Evolutionary conservation across 2,888 invertebrate genomes (phyloP), one percentile per base, ranked within the genome.

Genomic region (Pollenia griseotomentosa): DNA sequence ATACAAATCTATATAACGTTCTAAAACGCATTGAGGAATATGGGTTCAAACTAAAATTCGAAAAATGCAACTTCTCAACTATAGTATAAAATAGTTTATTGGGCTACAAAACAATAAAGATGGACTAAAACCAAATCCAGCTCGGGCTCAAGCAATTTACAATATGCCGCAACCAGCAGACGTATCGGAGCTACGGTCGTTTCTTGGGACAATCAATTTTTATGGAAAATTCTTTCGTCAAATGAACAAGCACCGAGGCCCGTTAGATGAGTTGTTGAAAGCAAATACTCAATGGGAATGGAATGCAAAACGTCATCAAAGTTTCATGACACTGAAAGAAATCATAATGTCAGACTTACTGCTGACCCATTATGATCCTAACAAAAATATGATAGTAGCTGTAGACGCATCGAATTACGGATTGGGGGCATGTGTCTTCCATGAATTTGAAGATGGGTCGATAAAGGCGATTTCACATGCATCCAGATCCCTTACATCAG

Each of bases 381-480:
- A 19, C 19, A 19, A 19, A 19, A 19, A 19, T 19, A 19, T 19
- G 1, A 19, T 19, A 19, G 19, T 19, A 19, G 19, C 19, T 19
- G 19, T 2, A 19, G 19, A 19, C 19, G 19, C 19, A 19, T 19
- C 19, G 19, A 19, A 19, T 19, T 19, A 19, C 19, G 19, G 19
- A 19, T 1, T 19, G 19, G 19, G 19, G 19, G 19, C 19, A 19
- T 19, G 19, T 19, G 2, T 19, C 19, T 19, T 19, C 19, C 19
- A 19, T 19, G 19, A 19, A 19, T 19, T 19, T 19, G 46, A 85
- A 75, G 90, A 91, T 88, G 90, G 91, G 44, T 86, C 88, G 65
- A 89, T 90, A 53, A 88, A 90, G 88, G 90, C 90, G 11, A 89
- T 92, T 23, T 89, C 89, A 42, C 91, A 90, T 88, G 91, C 82